A percentile compares a stretch with the other conserved stretches of the same genome.
Evolutionary conservation across 2,113 vertebrate genomes (phyloP).

Genomic region (Corynorhinus townsendii): DNA sequence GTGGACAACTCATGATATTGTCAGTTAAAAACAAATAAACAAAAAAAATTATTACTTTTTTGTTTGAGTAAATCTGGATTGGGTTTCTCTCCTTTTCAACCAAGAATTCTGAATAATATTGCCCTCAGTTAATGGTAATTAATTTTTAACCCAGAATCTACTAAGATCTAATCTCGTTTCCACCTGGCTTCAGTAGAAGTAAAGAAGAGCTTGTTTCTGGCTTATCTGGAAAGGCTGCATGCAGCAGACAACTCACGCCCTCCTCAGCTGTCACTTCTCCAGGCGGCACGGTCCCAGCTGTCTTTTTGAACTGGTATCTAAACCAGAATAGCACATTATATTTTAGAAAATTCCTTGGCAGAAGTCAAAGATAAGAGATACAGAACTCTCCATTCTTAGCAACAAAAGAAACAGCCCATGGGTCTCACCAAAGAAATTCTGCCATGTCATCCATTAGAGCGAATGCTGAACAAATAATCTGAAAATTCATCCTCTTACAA

Average conservation of each 20-base stretch:
- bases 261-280: not conserved
- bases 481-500: not conserved
- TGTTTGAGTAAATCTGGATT: not conserved
- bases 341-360: slow-evolving; percentile 16
- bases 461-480: not conserved
- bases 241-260: not conserved
- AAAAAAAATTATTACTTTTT: not conserved
- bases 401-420: not conserved
- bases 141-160: not conserved
- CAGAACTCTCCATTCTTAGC: not conserved
- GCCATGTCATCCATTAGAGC: not conserved
- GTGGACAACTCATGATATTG: not conserved
- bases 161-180: not conserved
- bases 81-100: not conserved
- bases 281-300: not conserved
- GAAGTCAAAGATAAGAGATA: not conserved
- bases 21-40: not conserved
- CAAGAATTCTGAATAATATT: not conserved
- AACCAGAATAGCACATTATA: not conserved
- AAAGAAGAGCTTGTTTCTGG: not conserved
- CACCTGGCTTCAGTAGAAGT: not conserved
- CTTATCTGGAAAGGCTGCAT: not conserved
- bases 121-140: not conserved
- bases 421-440: not conserved
- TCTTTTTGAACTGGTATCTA: not conserved